Evolutionary conservation across 1,140 invertebrate genomes (phyloP), one percentile per base, ranked within the genome.

Genomic region (Drosophila sucinea): DNA sequence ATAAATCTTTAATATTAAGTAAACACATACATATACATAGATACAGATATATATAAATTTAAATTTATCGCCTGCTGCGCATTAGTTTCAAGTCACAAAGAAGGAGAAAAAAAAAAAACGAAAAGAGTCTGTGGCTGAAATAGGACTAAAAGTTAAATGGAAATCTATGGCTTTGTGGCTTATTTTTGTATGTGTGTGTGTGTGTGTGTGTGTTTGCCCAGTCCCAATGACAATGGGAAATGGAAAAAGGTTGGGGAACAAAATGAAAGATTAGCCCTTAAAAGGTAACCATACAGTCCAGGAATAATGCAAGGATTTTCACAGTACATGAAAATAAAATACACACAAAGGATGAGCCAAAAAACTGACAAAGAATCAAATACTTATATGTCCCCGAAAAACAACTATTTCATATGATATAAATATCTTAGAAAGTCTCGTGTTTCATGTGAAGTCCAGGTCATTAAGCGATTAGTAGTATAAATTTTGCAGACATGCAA

Each of bases 1-100:
- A 86, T 86, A 86, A 86, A 86, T 86, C 83, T 86, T 80, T 83
- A 86, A 87, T 86, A 86, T 86, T 86, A 86, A 86, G 76, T 86
- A 86, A 87, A 86, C 76, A 86, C 70, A 73, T 76, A 87, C 57
- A 76, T 17, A 63, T 47, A 25, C 7, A 23, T 51, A 10, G 7
- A 51, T 51, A 27, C 1, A 51, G 7, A 27, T 41, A 38, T 65
- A 67, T 83, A 78, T 87, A 86, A 87, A 86, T 86, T 87, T 87
- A 79, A 86, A 86, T 86, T 87, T 86, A 86, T 86, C 69, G 83
- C 83, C 73, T 68, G 65, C 76, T 76, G 75, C 75, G 83, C 83
- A 87, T 86, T 79, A 87, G 76, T 79, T 79, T 60, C 63, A 64
- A 51, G 66, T 69, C 77, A 82, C 55, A 40, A 61, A 61, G 25